Conservation (phyloP, 2,797 vertebrate genomes). For the Sebastolobus altivelis region DNA sequence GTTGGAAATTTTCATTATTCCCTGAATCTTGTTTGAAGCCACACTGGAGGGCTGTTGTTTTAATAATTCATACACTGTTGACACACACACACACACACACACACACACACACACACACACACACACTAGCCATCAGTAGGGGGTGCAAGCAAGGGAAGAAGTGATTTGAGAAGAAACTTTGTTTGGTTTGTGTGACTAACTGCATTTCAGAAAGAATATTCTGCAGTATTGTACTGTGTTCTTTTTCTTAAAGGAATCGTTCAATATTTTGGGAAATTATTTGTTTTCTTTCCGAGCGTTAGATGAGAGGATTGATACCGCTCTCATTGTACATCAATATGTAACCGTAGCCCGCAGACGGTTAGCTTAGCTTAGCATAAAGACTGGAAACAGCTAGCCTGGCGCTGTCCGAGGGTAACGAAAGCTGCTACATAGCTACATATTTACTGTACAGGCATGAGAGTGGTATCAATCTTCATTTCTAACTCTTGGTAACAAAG, state of each 20-base stretch:
- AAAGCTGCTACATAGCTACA: not conserved
- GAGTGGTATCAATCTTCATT: not conserved
- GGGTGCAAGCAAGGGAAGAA: not conserved
- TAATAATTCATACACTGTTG: not conserved
- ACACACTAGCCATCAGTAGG: not conserved
- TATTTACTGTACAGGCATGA: not conserved
- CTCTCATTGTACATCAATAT: not conserved
- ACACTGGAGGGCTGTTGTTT: not conserved
- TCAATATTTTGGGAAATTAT: too few relatives aligned
- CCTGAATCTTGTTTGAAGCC: slow-evolving; percentile 5
- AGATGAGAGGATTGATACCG: not conserved
- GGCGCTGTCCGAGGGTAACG: not conserved
- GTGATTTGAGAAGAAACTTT: slow-evolving; percentile 3
- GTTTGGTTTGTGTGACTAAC: slow-evolving; percentile 23
- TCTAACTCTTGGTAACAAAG: not conserved
- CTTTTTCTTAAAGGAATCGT: not conserved
- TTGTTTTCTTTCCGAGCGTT: not conserved
- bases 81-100: not conserved
- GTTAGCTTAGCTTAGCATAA: too few relatives aligned
- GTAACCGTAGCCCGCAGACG: too few relatives aligned
- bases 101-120: not conserved
- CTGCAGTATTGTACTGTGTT: not conserved
- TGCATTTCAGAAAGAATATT: not conserved
- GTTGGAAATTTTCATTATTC: not conserved
- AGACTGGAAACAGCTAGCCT: not conserved